Conservation (phyloP, 2,888 invertebrate genomes). For the Sympetrum striolatum region DNA sequence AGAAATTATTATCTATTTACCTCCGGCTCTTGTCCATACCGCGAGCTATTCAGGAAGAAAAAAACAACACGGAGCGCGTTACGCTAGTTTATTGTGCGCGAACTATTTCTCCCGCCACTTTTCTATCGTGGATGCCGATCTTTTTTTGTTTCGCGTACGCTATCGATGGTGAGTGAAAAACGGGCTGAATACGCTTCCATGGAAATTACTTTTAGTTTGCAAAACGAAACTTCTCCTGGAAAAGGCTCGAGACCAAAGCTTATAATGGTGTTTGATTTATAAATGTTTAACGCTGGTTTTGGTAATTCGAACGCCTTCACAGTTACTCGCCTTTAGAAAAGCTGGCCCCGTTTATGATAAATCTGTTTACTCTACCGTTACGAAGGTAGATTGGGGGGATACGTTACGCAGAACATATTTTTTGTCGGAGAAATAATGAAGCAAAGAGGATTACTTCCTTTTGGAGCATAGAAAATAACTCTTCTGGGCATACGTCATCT, state of each 20-base stretch:
- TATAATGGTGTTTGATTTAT: neutral
- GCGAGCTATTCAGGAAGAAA: no score
- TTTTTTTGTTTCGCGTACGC: neutral
- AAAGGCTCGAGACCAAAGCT: neutral
- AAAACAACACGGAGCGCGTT: neutral
- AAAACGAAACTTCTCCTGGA: neutral
- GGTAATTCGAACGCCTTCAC: neutral
- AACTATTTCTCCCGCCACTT: neutral
- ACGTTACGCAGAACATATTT: neutral
- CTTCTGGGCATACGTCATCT: neutral
- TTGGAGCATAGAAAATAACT: neutral
- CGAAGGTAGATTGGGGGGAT: neutral
- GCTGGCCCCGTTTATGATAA: neutral
- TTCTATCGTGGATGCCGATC: neutral
- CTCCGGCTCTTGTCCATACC: no score
- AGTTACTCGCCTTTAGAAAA: neutral
- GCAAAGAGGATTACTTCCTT: neutral
- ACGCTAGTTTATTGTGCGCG: neutral
- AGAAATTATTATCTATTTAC: no score
- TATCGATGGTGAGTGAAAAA: neutral
- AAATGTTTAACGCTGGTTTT: neutral
- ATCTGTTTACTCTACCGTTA: no score
- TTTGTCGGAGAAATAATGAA: neutral
- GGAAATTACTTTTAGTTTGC: neutral
- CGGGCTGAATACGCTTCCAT: neutral